These are phyloP conservation scores for Cantharis rufa DNA, from an alignment of 2,888 invertebrate genomes.

Conservation along the genomic window DNA sequence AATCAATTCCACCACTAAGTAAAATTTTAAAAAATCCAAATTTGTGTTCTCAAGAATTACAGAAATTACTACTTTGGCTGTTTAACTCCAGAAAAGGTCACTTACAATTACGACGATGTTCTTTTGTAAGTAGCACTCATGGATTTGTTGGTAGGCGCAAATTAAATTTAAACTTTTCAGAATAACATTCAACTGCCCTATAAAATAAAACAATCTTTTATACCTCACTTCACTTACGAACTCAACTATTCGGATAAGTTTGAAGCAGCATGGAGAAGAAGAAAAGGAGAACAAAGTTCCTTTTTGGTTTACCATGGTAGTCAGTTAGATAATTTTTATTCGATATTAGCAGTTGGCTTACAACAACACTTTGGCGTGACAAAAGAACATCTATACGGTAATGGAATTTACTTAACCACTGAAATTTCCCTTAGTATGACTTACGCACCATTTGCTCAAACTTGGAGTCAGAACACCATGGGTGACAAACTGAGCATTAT, in stretches of 20 bases:
- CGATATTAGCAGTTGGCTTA: slow-evolving; percentile 77
- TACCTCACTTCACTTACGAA: slow-evolving; percentile 73
- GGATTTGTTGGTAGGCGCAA: not conserved
- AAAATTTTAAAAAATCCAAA: slow-evolving; percentile 35
- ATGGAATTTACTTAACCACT: slow-evolving; percentile 76
- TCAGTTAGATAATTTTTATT: slow-evolving; percentile 79
- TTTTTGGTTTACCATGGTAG: slow-evolving; percentile 79
- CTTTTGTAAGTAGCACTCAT: slow-evolving; percentile 34
- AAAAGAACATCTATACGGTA: slow-evolving; percentile 69
- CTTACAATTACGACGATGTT: slow-evolving; percentile 62
- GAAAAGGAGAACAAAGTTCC: slow-evolving; percentile 60
- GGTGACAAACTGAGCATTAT: slow-evolving; percentile 78
- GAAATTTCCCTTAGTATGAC: slow-evolving; percentile 73
- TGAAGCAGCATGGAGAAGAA: slow-evolving; percentile 65
- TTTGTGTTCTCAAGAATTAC: slow-evolving; percentile 53
- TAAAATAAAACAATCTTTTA: slow-evolving; percentile 31
- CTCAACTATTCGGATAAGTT: slow-evolving; percentile 61
- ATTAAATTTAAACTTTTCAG: slow-evolving; percentile 27
- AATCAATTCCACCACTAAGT: slow-evolving; percentile 39
- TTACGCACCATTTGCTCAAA: slow-evolving; percentile 73
- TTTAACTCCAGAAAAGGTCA: slow-evolving; percentile 63
- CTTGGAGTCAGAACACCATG: slow-evolving; percentile 76
- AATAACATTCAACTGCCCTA: slow-evolving; percentile 33
- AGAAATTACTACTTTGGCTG: slow-evolving; percentile 70
- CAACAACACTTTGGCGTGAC: slow-evolving; percentile 66